Percentiles rank a stretch among this genome's conserved stretches.
Conservation (phyloP, 1,140 invertebrate species). For the Leptopilina clavipes region DNA sequence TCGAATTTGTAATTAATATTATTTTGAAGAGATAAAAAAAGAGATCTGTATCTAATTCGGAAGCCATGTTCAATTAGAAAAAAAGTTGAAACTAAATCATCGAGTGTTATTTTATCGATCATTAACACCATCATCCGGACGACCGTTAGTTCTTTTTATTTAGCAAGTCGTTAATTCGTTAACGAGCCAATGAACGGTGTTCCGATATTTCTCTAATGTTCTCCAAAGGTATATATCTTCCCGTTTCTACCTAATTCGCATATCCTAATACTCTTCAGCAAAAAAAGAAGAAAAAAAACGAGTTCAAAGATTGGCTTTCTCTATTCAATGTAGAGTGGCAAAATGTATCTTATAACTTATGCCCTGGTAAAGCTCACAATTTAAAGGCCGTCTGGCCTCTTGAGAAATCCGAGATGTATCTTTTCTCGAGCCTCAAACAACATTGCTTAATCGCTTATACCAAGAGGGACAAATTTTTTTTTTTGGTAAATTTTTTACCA, state of each 20-base stretch:
- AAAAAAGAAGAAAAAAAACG: background rate
- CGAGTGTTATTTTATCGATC: conserved; percentile 6
- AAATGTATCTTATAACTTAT: conserved; percentile 29
- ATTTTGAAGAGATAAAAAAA: no score
- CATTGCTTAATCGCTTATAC: conserved; percentile 43
- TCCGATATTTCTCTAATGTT: conserved; percentile 22
- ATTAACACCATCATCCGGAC: conserved; percentile 21
- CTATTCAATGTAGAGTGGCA: background rate
- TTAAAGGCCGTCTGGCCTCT: conserved; percentile 28
- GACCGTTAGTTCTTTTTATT: conserved; percentile 36
- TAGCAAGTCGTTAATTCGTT: conserved; percentile 39
- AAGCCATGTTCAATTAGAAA: conserved; percentile 14
- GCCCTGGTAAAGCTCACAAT: conserved; percentile 13
- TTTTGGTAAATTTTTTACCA: no score
- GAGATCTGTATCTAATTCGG: background rate
- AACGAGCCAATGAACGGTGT: conserved; percentile 30
- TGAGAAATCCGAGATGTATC: conserved; percentile 37
- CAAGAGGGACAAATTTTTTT: background rate
- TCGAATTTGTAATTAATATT: no score
- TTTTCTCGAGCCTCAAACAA: conserved; percentile 29
- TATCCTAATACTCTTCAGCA: background rate
- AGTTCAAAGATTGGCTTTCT: conserved; percentile 16
- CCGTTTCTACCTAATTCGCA: background rate
- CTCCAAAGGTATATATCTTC: background rate
- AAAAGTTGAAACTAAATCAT: conserved; percentile 23